Evolutionary conservation across 2,888 invertebrate genomes (phyloP).

Genomic region (Antheraea yamamai): DNA sequence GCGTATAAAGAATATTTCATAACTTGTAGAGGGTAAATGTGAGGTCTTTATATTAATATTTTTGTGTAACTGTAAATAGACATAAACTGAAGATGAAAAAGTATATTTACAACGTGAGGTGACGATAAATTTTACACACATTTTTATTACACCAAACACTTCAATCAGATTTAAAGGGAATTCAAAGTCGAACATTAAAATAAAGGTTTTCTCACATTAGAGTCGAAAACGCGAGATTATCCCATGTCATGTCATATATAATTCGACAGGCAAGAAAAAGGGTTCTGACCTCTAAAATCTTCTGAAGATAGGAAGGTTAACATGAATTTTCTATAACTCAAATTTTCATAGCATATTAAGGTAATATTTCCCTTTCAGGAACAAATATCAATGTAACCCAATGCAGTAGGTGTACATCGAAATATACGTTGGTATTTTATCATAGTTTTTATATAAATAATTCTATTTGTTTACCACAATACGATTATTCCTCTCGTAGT

Average conservation of each 20-base stretch:
- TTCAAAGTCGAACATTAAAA: constrained; percentile 1
- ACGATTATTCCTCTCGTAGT: too few relatives aligned
- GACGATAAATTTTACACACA: not conserved
- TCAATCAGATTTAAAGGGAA: not conserved
- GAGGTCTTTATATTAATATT: too few relatives aligned
- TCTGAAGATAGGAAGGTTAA: not conserved
- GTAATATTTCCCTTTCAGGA: not conserved
- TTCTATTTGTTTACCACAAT: too few relatives aligned
- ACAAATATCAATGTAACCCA: not conserved
- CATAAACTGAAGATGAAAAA: too few relatives aligned
- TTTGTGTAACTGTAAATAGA: not conserved
- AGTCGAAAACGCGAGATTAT: constrained; percentile 6
- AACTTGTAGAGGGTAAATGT: too few relatives aligned
- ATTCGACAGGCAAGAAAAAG: constrained; percentile 2
- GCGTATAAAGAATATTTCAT: too few relatives aligned
- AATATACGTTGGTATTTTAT: too few relatives aligned
- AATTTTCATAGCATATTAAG: not conserved
- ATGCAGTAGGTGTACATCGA: not conserved
- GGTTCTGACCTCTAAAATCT: not conserved
- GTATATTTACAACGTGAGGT: not conserved
- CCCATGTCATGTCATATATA: constrained; percentile 15
- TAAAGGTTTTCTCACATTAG: not conserved
- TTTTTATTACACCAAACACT: not conserved
- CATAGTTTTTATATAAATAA: too few relatives aligned
- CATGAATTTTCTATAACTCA: not conserved